These are phyloP conservation scores for Nymphalis io DNA, from an alignment of 1,140 invertebrate genomes.

Conservation along the genomic window DNA sequence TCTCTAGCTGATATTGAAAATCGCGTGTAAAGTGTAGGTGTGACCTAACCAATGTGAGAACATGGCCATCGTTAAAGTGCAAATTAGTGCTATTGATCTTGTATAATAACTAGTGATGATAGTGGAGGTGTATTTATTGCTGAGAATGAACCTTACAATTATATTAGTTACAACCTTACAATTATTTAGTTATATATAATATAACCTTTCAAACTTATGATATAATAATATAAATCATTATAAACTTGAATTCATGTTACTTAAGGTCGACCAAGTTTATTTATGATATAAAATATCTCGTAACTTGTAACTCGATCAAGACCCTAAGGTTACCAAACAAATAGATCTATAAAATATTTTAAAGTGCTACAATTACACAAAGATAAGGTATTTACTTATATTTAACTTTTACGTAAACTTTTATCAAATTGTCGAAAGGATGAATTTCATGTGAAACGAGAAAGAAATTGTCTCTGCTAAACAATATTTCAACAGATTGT, in stretches of 20 bases:
- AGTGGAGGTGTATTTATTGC: background rate
- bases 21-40: background rate
- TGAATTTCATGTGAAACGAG: too few relatives aligned
- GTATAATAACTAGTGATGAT: background rate
- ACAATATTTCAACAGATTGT: background rate
- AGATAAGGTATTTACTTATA: background rate
- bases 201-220: too few relatives aligned
- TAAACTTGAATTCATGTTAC: background rate
- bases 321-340: background rate
- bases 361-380: background rate
- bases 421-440: too few relatives aligned
- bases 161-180: background rate
- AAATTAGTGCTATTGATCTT: slow-evolving; percentile 25
- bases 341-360: background rate
- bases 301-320: background rate
- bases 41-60: background rate
- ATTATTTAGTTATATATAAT: too few relatives aligned
- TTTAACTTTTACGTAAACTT: too few relatives aligned
- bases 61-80: slow-evolving; percentile 25
- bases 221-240: too few relatives aligned
- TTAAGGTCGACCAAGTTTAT: background rate
- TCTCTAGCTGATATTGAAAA: background rate
- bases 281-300: background rate
- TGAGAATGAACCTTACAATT: background rate
- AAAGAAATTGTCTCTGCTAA: too few relatives aligned